phyloP scores from a whole-genome alignment of 2,888 invertebrate genomes.

The Drosophila rubida region DNA sequence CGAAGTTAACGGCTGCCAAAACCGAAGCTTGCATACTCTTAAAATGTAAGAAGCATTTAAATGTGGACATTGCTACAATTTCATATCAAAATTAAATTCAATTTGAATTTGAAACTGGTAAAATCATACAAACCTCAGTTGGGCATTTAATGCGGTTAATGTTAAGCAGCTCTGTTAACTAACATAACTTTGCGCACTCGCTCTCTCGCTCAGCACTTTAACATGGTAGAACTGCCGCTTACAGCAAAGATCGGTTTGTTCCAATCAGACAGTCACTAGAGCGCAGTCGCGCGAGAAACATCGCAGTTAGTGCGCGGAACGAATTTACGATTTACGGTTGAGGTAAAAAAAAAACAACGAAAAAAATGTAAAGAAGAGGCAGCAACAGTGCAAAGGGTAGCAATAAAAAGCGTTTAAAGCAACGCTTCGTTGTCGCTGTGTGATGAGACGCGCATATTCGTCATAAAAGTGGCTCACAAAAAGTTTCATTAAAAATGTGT shows the following conservation, averaged over 20 bases:
- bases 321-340: constrained; percentile 38
- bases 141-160: not conserved
- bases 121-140: too few relatives aligned
- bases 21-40: constrained; percentile 4
- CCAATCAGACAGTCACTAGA: constrained; percentile 60
- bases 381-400: constrained; percentile 50
- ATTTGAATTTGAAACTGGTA: too few relatives aligned
- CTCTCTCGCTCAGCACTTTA: constrained; percentile 4
- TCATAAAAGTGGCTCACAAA: constrained; percentile 31
- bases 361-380: constrained; percentile 27
- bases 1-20: not conserved
- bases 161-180: constrained; percentile 14
- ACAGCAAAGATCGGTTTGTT: constrained; percentile 50
- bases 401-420: constrained; percentile 43
- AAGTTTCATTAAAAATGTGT: constrained; percentile 38
- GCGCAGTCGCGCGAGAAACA: constrained; percentile 68
- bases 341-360: constrained; percentile 28
- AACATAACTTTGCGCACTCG: constrained; percentile 5
- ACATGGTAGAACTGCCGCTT: constrained; percentile 28
- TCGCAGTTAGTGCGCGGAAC: constrained; percentile 54
- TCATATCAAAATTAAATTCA: too few relatives aligned
- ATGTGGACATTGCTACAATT: too few relatives aligned
- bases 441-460: constrained; percentile 1
- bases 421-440: constrained; percentile 11
- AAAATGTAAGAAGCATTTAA: not conserved